A percentile compares a stretch with the other conserved stretches of the same genome.
Evolutionary conservation across 1,140 invertebrate genomes (phyloP).

Genomic region (Teleogryllus occipitalis): DNA sequence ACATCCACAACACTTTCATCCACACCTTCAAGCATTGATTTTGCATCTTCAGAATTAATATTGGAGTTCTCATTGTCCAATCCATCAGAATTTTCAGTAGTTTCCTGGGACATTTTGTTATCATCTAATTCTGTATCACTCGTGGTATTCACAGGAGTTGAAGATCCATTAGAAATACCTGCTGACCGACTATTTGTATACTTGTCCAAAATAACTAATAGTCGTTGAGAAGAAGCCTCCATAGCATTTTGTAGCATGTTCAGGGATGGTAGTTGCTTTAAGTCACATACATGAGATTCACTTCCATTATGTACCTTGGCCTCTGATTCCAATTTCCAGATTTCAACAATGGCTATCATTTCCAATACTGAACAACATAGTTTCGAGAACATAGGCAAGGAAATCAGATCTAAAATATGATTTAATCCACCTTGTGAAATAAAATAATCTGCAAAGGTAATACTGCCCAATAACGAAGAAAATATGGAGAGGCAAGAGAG

Average conservation of each 20-base stretch:
- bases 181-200: not conserved
- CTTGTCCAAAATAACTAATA: not conserved
- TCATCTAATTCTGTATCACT: not conserved
- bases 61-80: not conserved
- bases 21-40: not conserved
- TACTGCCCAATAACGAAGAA: constrained; percentile 45
- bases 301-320: not conserved
- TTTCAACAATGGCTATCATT: constrained; percentile 41
- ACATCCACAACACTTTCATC: too few species aligned
- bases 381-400: constrained; percentile 44
- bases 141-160: not conserved
- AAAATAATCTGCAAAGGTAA: constrained; percentile 48
- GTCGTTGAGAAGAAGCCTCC: constrained; percentile 1
- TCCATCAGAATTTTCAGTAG: not conserved
- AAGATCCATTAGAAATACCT: not conserved
- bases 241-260: constrained; percentile 20
- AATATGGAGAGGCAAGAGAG: constrained; percentile 52
- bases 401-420: constrained; percentile 44
- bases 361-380: constrained; percentile 52
- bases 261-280: constrained; percentile 17
- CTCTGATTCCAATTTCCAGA: constrained; percentile 15
- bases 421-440: constrained; percentile 45
- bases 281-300: not conserved
- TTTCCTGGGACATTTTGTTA: not conserved
- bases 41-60: not conserved